Evolutionary conservation across 2,888 invertebrate genomes (phyloP), one percentile per base, ranked within the genome.

Genomic region (Lasioglossum pauxillum): DNA sequence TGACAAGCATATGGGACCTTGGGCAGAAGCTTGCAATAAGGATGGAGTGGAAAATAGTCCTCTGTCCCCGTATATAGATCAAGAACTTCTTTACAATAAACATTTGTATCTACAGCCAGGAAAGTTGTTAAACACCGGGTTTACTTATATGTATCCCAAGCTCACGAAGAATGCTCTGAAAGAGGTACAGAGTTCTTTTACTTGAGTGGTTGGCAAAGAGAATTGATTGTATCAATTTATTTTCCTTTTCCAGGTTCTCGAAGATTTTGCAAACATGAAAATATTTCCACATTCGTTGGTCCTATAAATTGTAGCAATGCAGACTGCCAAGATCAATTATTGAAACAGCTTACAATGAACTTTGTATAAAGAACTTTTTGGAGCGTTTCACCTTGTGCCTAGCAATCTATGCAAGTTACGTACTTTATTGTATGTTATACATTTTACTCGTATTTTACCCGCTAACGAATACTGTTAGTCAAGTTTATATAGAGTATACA

Each of bases 1-100:
- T 95, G 99, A 99, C 95, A 98, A 98, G 94, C 99, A 99, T 95
- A 96, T 99, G 96, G 97, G 97, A 0, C 98, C 98, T 31, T 99
- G 99, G 99, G 98, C 98, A 0, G 97, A 98, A 93, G 97, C 98
- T 46, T 99, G 99, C 94, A 96, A 97, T 88, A 96, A 96, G 87
- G 97, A 98, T 95, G 96, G 96, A 72, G 97, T 99, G 46, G 95
- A 96, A 88, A 98, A 98, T 95, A 98, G 98, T 35, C 99, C 99
- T 1, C 96, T 99, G 1, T 98, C 98, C 85, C 99, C 99, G 0
- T 98, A 98, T 93, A 97, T 99, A 94, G 97, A 98, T 91, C 97
- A 97, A 89, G 98, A 99, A 94, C 96, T 98, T 91, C 96, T 99
- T 87, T 97, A 97, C 92, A 97, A 98, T 95, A 97, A 97, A 93